These are phyloP conservation scores for Ictalurus furcatus DNA, from an alignment of 2,113 vertebrate species.

Conservation along the genomic window DNA sequence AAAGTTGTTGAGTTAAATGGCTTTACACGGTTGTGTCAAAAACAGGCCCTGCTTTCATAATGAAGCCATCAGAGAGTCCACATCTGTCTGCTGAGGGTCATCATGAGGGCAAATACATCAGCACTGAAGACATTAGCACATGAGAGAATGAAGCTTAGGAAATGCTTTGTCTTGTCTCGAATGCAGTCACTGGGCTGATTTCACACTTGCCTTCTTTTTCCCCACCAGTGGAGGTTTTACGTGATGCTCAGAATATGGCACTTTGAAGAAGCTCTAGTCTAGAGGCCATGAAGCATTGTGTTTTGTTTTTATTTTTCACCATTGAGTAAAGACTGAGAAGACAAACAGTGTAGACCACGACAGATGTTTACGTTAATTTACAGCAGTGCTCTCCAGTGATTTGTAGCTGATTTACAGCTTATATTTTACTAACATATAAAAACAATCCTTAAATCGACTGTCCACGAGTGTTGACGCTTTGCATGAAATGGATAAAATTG, in stretches of 20 bases:
- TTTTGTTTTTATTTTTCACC: not conserved
- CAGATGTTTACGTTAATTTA: not conserved
- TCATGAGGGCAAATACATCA: not conserved
- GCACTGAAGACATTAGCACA: not conserved
- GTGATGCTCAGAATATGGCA: not conserved
- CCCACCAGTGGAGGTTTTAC: not conserved
- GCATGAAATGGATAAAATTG: not conserved
- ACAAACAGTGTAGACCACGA: not conserved
- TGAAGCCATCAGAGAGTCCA: not conserved
- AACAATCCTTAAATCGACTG: not conserved
- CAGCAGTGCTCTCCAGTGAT: not conserved
- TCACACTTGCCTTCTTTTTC: not conserved
- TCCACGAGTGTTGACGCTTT: not conserved
- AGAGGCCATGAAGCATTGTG: not conserved
- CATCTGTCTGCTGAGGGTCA: constrained; percentile 22
- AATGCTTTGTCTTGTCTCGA: not conserved
- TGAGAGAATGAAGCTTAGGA: not conserved
- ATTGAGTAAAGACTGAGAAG: not conserved
- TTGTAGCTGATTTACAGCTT: not conserved
- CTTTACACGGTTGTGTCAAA: not conserved
- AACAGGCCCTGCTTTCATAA: not conserved
- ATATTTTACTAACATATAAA: not conserved
- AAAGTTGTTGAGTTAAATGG: not conserved
- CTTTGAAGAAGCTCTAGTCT: not conserved
- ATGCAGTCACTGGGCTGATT: not conserved